Evolutionary conservation across 2,113 vertebrate species (phyloP), one percentile per base, ranked within the genome.

Genomic region (Phoenicopterus ruber): DNA sequence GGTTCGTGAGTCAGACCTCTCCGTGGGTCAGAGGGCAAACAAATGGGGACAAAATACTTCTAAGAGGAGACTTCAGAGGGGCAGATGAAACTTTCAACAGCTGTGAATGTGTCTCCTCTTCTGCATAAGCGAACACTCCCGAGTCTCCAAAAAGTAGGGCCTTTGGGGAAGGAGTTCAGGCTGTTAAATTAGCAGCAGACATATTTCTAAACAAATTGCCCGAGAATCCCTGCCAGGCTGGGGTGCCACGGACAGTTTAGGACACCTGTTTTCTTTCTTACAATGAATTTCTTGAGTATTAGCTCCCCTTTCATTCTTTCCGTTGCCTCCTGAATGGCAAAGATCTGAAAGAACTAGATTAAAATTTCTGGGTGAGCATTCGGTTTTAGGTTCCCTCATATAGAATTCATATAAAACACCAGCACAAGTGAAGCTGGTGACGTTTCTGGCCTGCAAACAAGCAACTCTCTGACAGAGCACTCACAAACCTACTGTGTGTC

Each of bases 41-140:
- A 93, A 95, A 81, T 20, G 16, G 57, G 73, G 69, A 83, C 50
- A 80, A 95, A 93, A 90, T 29, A 40, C 58, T 67, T 86, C 86
- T 66, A 73, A 84, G 93, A 79, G 66, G 25, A 71, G 49, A 40
- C 55, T 92, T 95, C 42, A 83, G 81, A 82, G 10, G 2, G 0
- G 16, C 58, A 49, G 28, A 66, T 40, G 26, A 93, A 94, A 87
- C 40, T 55, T 80, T 67, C 77, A 94, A 81, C 29, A 58, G 40
- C 55, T 79, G 28, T 34, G 54, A 83, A 87, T 17, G 49, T 46
- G 17, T 38, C 47, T 90, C 26, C 42, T 78, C 29, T 74, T 83
- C 65, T 1, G 5, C 42, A 57, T 36, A 83, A 55, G 18, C 0
- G 1, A 87, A 49, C 0, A 0, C 9, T 66, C 20, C 12, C 0